A percentile compares a stretch with the other conserved stretches of the same genome.
These are phyloP conservation scores for Siniperca undulata DNA, from an alignment of 2,797 vertebrate genomes.

Conservation along the genomic window DNA sequence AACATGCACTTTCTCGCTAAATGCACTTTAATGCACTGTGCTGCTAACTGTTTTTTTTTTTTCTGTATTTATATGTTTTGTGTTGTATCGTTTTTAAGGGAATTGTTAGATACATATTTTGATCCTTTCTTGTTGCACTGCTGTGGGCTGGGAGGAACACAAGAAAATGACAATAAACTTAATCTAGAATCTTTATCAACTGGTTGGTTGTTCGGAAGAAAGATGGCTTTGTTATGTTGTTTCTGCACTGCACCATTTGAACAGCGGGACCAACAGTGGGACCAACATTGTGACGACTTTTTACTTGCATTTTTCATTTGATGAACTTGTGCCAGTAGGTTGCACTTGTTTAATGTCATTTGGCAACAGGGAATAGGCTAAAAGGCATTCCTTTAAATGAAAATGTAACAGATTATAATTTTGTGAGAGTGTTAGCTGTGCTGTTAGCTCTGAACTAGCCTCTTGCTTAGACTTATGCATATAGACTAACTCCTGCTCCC, in stretches of 20 bases:
- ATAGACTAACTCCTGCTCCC: background rate
- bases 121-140: too few species aligned
- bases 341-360: slow-evolving; percentile 15
- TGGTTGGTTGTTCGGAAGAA: slow-evolving; percentile 16
- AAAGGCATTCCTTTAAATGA: background rate
- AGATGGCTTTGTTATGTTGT: background rate
- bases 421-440: background rate
- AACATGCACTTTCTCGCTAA: too few species aligned
- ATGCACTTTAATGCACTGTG: too few species aligned
- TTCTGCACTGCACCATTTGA: background rate
- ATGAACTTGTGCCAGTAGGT: background rate
- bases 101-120: too few species aligned
- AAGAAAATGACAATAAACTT: too few species aligned
- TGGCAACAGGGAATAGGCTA: background rate
- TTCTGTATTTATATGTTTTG: too few species aligned
- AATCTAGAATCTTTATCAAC: slow-evolving; percentile 5
- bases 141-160: too few species aligned
- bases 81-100: too few species aligned
- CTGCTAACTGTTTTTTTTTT: too few species aligned
- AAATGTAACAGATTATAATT: background rate
- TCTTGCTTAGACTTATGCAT: background rate
- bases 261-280: too few species aligned
- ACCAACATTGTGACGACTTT: background rate
- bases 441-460: background rate
- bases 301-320: background rate